These are phyloP conservation scores for Trachelus tabidus DNA, from an alignment of 2,888 invertebrate genomes.

Conservation along the genomic window DNA sequence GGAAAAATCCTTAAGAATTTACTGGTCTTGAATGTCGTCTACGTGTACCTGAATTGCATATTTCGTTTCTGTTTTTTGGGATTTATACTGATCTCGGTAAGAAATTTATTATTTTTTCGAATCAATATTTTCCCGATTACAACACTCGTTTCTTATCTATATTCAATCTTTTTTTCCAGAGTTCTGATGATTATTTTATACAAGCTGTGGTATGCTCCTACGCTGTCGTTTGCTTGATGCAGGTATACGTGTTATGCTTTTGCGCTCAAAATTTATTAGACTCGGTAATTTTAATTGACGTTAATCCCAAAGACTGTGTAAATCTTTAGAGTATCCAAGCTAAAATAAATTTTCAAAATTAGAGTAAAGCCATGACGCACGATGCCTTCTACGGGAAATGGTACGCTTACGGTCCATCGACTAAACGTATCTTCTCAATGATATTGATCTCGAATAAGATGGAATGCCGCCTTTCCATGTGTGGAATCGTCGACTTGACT, in stretches of 20 bases:
- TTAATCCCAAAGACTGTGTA: not conserved
- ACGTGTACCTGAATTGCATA: slow-evolving; percentile 37
- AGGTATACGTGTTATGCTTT: slow-evolving; percentile 43
- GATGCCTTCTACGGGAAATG: slow-evolving; percentile 37
- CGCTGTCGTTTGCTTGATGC: slow-evolving; percentile 28
- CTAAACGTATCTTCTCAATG: slow-evolving; percentile 23
- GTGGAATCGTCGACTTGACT: slow-evolving; percentile 34
- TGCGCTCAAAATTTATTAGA: slow-evolving; percentile 42
- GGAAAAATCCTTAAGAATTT: slow-evolving; percentile 30
- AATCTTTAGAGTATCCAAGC: not conserved
- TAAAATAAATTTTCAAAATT: slow-evolving; percentile 2
- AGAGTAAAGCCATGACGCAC: slow-evolving; percentile 37
- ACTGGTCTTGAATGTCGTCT: slow-evolving; percentile 32
- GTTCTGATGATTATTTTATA: slow-evolving; percentile 12
- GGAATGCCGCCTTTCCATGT: slow-evolving; percentile 30
- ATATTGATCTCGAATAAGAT: slow-evolving; percentile 31
- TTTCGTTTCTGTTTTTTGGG: slow-evolving; percentile 41
- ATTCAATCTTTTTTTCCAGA: not conserved
- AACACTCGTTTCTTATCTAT: too few relatives aligned
- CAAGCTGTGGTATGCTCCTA: slow-evolving; percentile 24
- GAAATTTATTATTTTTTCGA: not conserved
- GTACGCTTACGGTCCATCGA: slow-evolving; percentile 19
- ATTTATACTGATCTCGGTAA: slow-evolving; percentile 35
- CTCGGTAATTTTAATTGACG: slow-evolving; percentile 30
- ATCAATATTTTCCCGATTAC: too few relatives aligned